Evolutionary conservation across 2,113 vertebrate species (phyloP).

Genomic region (Tichodroma muraria): DNA sequence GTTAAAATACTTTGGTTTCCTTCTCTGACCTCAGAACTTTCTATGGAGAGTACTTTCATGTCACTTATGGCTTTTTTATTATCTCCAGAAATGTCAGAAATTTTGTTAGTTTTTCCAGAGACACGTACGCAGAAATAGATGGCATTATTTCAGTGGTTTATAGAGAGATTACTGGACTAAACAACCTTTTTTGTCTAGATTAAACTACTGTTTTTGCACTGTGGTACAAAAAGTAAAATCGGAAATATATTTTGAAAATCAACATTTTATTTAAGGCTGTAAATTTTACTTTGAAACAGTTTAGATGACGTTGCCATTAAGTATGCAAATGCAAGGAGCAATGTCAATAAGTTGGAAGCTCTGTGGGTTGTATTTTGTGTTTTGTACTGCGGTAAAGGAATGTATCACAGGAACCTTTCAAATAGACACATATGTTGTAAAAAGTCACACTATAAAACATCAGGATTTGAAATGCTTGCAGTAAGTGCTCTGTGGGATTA

Average conservation of each 20-base stretch:
- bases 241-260: background rate
- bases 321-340: background rate
- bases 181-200: constrained; percentile 9
- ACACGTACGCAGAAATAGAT: background rate
- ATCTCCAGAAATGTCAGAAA: constrained; percentile 34
- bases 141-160: constrained; percentile 26
- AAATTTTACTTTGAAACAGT: background rate
- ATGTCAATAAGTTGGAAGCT: background rate
- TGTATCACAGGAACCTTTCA: constrained; percentile 21
- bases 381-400: background rate
- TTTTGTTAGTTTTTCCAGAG: constrained; percentile 34
- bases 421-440: constrained; percentile 23
- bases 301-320: background rate
- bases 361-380: constrained; percentile 26
- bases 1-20: constrained; percentile 37
- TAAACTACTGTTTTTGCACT: background rate
- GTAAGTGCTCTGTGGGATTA: constrained; percentile 22
- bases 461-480: constrained; percentile 9
- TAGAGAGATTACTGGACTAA: background rate
- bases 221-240: background rate
- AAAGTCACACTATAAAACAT: constrained; percentile 29
- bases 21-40: constrained; percentile 38
- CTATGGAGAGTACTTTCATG: background rate
- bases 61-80: background rate
- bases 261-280: background rate